Evolutionary conservation across 2,888 invertebrate species (phyloP).

Genomic region (Monoplex corrugatus): DNA sequence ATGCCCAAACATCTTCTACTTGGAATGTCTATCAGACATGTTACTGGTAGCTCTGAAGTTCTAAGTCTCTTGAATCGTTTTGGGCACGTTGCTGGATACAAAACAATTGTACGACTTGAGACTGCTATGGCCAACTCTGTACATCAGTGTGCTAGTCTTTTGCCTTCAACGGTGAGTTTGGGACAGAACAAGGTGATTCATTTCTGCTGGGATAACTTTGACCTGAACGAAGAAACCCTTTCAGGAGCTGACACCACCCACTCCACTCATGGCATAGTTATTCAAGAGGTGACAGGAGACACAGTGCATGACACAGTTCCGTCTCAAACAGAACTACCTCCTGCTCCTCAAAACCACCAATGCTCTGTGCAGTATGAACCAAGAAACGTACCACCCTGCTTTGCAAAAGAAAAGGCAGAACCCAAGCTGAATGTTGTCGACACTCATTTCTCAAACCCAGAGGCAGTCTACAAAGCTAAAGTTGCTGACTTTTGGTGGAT

Average conservation of each 20-base stretch:
- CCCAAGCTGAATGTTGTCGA: too few relatives aligned
- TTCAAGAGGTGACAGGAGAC: constrained; percentile 52
- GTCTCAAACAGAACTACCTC: too few relatives aligned
- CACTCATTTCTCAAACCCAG: too few relatives aligned
- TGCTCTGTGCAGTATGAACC: too few relatives aligned
- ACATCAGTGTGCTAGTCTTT: constrained; percentile 20
- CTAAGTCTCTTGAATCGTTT: constrained; percentile 53
- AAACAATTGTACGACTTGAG: constrained; percentile 53
- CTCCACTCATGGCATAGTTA: constrained; percentile 56
- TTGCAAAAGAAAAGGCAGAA: too few relatives aligned
- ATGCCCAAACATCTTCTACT: constrained; percentile 55
- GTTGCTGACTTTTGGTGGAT: background rate
- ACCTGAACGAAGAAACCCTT: constrained; percentile 56
- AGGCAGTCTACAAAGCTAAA: too few relatives aligned
- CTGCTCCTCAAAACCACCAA: too few relatives aligned
- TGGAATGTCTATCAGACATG: constrained; percentile 56
- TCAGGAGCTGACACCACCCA: constrained; percentile 57
- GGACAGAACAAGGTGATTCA: constrained; percentile 54
- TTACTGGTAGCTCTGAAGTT: constrained; percentile 59
- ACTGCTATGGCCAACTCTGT: constrained; percentile 56
- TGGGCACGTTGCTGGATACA: constrained; percentile 56
- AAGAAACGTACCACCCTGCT: too few relatives aligned
- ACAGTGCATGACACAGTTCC: too few relatives aligned
- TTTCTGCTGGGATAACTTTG: constrained; percentile 60
- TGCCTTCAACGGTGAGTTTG: constrained; percentile 49